Base-by-base conservation (phyloP, 2,797 vertebrate species). In the Microctenopoma steveboyesi region DNA sequence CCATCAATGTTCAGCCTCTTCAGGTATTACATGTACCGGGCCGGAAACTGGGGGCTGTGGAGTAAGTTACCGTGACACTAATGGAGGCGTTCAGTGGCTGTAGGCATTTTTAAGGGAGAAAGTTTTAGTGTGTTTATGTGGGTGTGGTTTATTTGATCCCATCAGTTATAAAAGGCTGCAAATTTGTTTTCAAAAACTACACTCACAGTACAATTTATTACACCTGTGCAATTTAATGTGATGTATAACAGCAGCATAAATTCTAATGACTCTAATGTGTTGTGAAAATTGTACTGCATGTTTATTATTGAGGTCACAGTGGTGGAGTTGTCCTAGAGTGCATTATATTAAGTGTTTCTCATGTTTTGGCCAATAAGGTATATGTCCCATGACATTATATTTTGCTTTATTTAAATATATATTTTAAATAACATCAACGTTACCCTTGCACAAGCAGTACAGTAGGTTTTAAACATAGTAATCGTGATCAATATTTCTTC, bases 1-100 rank as follows among this genome's bases (percentile, higher is more conserved):
- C 69, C 70, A 58, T 73, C 59, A 47, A 12, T 18, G 68, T 22
- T 40, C 53, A 39, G 37, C 33, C 22, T 55, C 58, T 33, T 14
- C 73, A 5, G 5, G 50, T 30, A 16, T 25, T 40, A 46, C 72
- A 11, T 3, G 55, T 10, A 37, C 27, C 53, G 28, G 35, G 22
- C 62, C 45, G 46, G 30, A 61, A 49, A 60, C 67, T 18, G 30
- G n/a, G 12, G 48, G 11, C 14, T 13, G 49, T 25, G 48, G 45
- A 57, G 52, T 18, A 64, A 62, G 50, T n/a, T 13, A 13, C 5
- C 27, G 66, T 14, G 55, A 66, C 64, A 57, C 52, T 52, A 45
- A 66, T 37, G 43, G 45, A 37, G 27, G 43, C 1, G 62, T 14
- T 18, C 33, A 46, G 35, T 54, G 65, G 43, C 70, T 49, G 25